These are phyloP conservation scores for Agelas oroides DNA, from an alignment of 37 sponge, comb jelly and placozoan species.

Conservation along the genomic window DNA sequence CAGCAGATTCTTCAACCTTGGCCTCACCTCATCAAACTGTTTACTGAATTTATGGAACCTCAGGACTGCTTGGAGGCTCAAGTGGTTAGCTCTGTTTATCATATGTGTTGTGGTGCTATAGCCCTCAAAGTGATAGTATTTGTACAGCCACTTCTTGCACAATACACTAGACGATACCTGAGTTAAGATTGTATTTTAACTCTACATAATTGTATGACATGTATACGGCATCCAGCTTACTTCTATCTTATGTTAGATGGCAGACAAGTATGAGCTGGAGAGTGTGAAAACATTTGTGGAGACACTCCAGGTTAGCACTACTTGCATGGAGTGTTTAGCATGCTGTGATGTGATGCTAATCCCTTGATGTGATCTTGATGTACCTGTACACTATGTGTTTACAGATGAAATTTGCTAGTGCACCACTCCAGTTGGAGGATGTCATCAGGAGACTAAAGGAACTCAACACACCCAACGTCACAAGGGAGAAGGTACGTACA, in stretches of 20 bases:
- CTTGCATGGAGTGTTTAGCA: background rate
- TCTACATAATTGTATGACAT: background rate
- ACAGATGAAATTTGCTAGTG: slow-evolving; percentile 28
- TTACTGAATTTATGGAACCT: slow-evolving; percentile 57
- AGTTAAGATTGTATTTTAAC: too few relatives aligned
- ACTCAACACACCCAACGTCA: slow-evolving; percentile 17
- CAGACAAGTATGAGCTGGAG: slow-evolving; percentile 24
- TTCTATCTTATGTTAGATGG: slow-evolving; percentile 4
- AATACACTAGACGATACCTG: too few relatives aligned
- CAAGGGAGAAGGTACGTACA: slow-evolving; percentile 30
- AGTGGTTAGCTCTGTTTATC: slow-evolving; percentile 29
- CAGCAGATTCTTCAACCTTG: slow-evolving; percentile 47
- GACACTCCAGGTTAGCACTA: slow-evolving; percentile 29
- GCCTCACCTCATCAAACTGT: slow-evolving; percentile 71
- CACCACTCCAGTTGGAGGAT: slow-evolving; percentile 41
- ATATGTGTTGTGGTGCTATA: too few relatives aligned
- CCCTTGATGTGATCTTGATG: too few relatives aligned
- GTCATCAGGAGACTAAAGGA: background rate
- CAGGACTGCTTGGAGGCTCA: slow-evolving; percentile 52
- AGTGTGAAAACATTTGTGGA: slow-evolving; percentile 42
- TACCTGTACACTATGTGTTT: background rate
- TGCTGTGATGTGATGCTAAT: too few relatives aligned
- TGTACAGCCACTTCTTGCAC: too few relatives aligned
- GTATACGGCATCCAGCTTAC: background rate
- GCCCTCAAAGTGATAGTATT: too few relatives aligned